These are phyloP conservation scores for Sebastes minor DNA, from an alignment of 2,797 vertebrate species.

Conservation along the genomic window DNA sequence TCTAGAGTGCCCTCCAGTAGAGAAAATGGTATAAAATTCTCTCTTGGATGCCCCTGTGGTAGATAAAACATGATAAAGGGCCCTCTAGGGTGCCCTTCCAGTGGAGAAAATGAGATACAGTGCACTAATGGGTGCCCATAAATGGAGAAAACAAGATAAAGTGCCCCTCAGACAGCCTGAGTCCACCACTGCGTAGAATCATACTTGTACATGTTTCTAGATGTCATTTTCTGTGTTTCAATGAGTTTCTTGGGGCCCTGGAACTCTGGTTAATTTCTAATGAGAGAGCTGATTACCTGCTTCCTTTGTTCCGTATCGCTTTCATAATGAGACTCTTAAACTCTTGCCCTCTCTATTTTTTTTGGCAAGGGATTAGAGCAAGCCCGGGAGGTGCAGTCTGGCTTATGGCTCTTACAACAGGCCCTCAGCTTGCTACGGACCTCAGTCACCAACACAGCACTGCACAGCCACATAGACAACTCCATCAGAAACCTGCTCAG, in stretches of 20 bases:
- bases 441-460: conserved; percentile 77
- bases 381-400: conserved; percentile 86
- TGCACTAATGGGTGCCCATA: too few relatives aligned
- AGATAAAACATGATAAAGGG: too few relatives aligned
- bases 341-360: conserved; percentile 11
- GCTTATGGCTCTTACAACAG: conserved; percentile 84
- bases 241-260: not conserved
- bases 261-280: not conserved
- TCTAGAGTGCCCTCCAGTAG: too few relatives aligned
- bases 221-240: not conserved
- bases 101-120: too few relatives aligned
- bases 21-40: too few relatives aligned
- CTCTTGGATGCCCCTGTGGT: too few relatives aligned
- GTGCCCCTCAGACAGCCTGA: too few relatives aligned
- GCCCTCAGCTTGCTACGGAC: conserved; percentile 77
- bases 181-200: not conserved
- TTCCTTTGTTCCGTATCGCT: not conserved
- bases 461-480: conserved; percentile 82
- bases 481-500: conserved; percentile 83
- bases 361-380: conserved; percentile 76
- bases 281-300: conserved; percentile 4
- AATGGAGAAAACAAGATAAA: too few relatives aligned
- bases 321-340: not conserved
- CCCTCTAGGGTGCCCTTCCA: too few relatives aligned
- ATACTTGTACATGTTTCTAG: not conserved